A percentile compares a stretch with the other conserved stretches of the same genome.
Conservation (phyloP, 2,888 invertebrate species). For the Deilephila elpenor region DNA sequence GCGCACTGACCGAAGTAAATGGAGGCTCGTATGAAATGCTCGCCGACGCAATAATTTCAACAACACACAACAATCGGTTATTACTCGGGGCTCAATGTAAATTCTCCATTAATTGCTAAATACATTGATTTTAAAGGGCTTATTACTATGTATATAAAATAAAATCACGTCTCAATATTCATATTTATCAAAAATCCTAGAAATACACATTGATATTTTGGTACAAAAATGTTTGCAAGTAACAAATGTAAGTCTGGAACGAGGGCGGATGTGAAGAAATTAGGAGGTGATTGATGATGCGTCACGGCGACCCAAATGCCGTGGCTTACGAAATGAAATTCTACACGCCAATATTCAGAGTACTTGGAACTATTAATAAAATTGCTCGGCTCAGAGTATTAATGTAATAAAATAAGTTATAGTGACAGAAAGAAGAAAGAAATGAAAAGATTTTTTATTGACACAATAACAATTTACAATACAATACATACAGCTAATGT, state of each 20-base stretch:
- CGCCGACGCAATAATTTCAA: neutral
- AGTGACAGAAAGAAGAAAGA: too few species aligned
- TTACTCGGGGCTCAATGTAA: neutral
- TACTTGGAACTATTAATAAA: neutral
- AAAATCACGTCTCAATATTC: too few species aligned
- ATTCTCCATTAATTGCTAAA: neutral
- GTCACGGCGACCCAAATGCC: neutral
- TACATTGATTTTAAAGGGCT: too few species aligned
- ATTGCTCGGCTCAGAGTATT: neutral
- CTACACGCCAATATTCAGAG: neutral
- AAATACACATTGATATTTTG: neutral
- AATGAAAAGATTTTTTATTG: too few species aligned
- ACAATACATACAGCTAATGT: too few species aligned
- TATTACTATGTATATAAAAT: too few species aligned
- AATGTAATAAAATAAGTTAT: too few species aligned
- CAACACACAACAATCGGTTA: neutral
- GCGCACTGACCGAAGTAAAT: neutral
- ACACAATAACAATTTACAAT: too few species aligned
- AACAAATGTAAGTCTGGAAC: slow-evolving; percentile 1
- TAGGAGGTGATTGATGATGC: neutral
- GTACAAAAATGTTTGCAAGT: neutral
- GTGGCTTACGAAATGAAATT: slow-evolving; percentile 8
- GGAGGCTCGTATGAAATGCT: neutral
- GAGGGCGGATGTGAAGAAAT: slow-evolving; percentile 8
- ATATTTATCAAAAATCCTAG: neutral